Evolutionary conservation across 2,797 vertebrate species (phyloP), one percentile per base, ranked within the genome.

Genomic region (Alauda arvensis): DNA sequence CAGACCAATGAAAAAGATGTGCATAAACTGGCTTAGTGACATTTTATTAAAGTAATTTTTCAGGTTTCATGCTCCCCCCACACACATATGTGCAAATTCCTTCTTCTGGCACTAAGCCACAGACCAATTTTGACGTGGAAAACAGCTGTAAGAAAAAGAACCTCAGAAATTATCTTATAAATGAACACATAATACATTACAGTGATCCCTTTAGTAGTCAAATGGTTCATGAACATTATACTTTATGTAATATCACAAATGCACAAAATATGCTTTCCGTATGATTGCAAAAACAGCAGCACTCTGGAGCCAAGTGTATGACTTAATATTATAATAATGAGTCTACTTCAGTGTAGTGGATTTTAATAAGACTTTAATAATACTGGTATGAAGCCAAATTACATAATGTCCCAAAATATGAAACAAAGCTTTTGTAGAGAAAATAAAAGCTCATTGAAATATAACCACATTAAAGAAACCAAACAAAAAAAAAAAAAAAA

Each of bases 351-450:
- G 39, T 31, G 87, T 92, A 84, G 92, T 85, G 65, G 86, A 88
- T 95, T 96, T 96, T 96, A 96, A 94, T 96, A 96, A 89, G 87
- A 94, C 83, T 96, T 96, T 96, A 96, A 96, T 96, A 97, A 94
- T 45, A 82, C 75, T 95, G 93, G 94, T 93, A 94, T 83, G 62
- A 70, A 95, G 95, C 94, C 95, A 96, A 96, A 95, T 96, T 92
- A 87, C 85, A 96, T 91, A 95, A 93, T 37, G 72, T 89, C 88
- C 84, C 76, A 87, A 94, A 93, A 95, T 68, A 93, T 5, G n/a
- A 89, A 94, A 83, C 83, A 95, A 95, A 91, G 92, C 89, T 83
- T 94, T 95, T 80, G 85, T 72, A 93, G 56, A 94, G 65, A 93
- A 96, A 94, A 95, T 93, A 93, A 93, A 95, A 95, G 83, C 79